These are phyloP conservation scores for Drosophila lacertosa DNA, from an alignment of 1,140 invertebrate species.

Conservation along the genomic window DNA sequence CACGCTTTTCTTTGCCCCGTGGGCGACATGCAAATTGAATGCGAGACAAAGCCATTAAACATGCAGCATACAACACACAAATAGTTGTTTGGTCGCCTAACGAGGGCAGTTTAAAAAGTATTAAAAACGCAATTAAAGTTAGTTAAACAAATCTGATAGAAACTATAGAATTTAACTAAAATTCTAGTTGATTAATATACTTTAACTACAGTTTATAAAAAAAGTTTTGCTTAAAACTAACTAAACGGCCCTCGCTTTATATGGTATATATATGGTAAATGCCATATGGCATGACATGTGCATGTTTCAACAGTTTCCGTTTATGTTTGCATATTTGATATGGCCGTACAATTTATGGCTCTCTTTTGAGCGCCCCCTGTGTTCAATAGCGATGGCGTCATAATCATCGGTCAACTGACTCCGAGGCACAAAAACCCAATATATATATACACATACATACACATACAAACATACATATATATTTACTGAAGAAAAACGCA, in stretches of 20 bases:
- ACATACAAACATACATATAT: background rate
- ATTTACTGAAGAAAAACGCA: background rate
- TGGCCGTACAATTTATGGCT: constrained; percentile 28
- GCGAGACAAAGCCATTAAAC: constrained; percentile 52
- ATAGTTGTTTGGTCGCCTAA: background rate
- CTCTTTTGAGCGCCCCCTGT: constrained; percentile 19
- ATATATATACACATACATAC: background rate
- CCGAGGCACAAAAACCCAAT: constrained; percentile 5
- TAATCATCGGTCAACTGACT: constrained; percentile 12
- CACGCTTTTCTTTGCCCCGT: constrained; percentile 50
- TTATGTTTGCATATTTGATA: constrained; percentile 41
- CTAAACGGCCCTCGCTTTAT: constrained; percentile 5
- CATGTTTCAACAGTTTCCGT: constrained; percentile 43
- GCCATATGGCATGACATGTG: constrained; percentile 33
- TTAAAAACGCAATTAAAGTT: background rate
- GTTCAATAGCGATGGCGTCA: constrained; percentile 28
- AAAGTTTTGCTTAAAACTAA: background rate
- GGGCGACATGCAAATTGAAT: constrained; percentile 67
- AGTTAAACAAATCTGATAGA: too few species aligned
- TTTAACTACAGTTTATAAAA: background rate
- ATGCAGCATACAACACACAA: constrained; percentile 29
- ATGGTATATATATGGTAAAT: background rate
- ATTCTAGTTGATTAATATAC: too few species aligned
- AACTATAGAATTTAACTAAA: too few species aligned
- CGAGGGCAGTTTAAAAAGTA: constrained; percentile 6